Conservation (phyloP, 1,140 invertebrate genomes). For the Halyomorpha halys region DNA sequence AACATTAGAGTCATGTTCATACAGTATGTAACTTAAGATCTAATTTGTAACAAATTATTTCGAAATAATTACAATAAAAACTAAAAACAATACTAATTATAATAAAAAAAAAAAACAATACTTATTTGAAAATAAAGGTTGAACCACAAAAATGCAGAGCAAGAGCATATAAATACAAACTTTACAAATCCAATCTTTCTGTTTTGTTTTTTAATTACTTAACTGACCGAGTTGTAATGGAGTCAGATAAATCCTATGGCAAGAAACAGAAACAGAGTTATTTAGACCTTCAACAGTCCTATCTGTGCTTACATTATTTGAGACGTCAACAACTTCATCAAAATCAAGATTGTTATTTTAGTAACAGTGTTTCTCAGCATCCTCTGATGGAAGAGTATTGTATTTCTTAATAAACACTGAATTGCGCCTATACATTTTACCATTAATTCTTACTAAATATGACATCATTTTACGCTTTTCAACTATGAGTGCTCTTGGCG, state of each 20-base stretch:
- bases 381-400: too few species aligned
- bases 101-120: not conserved
- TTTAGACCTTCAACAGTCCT: not conserved
- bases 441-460: constrained; percentile 2
- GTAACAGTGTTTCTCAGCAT: not conserved
- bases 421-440: not conserved
- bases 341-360: not conserved
- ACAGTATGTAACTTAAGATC: not conserved
- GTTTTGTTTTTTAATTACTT: not conserved
- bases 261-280: not conserved
- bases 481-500: not conserved
- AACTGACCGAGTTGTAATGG: not conserved
- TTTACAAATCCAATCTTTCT: not conserved
- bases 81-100: not conserved
- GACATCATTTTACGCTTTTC: not conserved
- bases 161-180: not conserved
- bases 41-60: not conserved
- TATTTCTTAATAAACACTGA: too few species aligned
- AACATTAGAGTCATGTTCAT: not conserved
- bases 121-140: not conserved
- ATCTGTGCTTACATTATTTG: not conserved
- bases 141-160: not conserved
- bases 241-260: not conserved
- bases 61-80: not conserved
- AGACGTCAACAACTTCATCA: not conserved